Evolutionary conservation across 2,797 vertebrate genomes (phyloP), one percentile per base, ranked within the genome.

Genomic region (Rhyacichthys aspro): DNA sequence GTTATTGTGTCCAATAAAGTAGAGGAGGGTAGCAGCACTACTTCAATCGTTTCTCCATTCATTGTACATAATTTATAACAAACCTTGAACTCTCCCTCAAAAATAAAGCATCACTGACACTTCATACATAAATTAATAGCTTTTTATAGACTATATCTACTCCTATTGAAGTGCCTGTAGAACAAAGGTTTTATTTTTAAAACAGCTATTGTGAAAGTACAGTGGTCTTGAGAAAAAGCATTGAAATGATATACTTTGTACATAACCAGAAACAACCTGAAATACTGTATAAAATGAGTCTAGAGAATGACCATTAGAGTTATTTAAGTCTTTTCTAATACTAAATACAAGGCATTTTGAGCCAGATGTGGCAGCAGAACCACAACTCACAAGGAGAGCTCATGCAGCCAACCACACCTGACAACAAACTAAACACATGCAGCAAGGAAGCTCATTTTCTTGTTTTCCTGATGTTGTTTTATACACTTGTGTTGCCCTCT

Each of bases 21-120:
- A 43, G 3, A 58, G 17, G 17, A 46, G 14, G 8, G n/a, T 59
- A 37, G 43, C 36, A 55, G 53, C 18, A 42, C 43, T 33, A 1
- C 49, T 64, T 62, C 16, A 59, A 54, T 66, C 11, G 11, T 44
- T 14, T 49, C 36, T 34, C 18, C 10, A 23, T 14, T 5, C 43
- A 36, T 15, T 34, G 14, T 17, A 11, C n/a, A n/a, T 19, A 32
- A 79, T 71, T 63, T 70, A 80, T 66, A 37, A 32, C 3, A 23
- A 12, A 62, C 42, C 23, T 37, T 60, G 11, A 60, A 74, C 72
- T 39, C 5, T 14, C 8, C 12, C 28, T 33, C 8, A 32, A 34
- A 49, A 36, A 23, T 23, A 23, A 23, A 23, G 19, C 19, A 23
- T 23, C 19, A 23, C 19, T 23, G 19, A 23, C 19, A 23, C 19